Conservation (phyloP, 2,888 invertebrate species). For the Itoplectis maculator region DNA sequence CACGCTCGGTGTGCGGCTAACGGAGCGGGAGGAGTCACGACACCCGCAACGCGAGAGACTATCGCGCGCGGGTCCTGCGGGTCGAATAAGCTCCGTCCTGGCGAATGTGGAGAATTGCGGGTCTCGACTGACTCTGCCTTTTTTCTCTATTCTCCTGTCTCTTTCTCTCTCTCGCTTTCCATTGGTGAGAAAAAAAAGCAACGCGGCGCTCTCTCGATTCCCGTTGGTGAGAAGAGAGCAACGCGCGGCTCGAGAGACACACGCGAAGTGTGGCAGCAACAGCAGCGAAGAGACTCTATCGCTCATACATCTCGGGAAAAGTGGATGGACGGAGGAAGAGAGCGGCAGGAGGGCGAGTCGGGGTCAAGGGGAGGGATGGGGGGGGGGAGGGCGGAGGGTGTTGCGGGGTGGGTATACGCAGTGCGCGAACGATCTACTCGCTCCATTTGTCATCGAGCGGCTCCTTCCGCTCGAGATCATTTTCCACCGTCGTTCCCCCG, state of each 20-base stretch:
- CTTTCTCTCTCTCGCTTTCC: no score
- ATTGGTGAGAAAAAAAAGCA: neutral
- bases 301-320: slow-evolving; percentile 37
- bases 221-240: slow-evolving; percentile 5
- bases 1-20: slow-evolving; percentile 40
- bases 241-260: slow-evolving; percentile 5
- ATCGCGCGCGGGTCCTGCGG: slow-evolving; percentile 5
- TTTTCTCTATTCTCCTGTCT: no score
- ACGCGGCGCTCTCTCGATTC: neutral
- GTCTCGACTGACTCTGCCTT: neutral
- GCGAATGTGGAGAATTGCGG: slow-evolving; percentile 1
- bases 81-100: slow-evolving; percentile 42
- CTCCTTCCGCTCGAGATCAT: slow-evolving; percentile 69
- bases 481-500: slow-evolving; percentile 62
- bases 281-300: slow-evolving; percentile 45
- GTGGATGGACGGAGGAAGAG: slow-evolving; percentile 25
- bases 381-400: neutral
- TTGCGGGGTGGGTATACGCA: neutral
- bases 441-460: slow-evolving; percentile 75
- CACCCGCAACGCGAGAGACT: neutral
- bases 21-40: slow-evolving; percentile 50
- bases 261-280: slow-evolving; percentile 10
- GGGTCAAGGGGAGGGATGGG: no score
- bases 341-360: no score
- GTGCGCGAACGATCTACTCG: slow-evolving; percentile 33